phyloP scores from a whole-genome alignment of 2,113 vertebrate species.

The Muntiacus reevesi region DNA sequence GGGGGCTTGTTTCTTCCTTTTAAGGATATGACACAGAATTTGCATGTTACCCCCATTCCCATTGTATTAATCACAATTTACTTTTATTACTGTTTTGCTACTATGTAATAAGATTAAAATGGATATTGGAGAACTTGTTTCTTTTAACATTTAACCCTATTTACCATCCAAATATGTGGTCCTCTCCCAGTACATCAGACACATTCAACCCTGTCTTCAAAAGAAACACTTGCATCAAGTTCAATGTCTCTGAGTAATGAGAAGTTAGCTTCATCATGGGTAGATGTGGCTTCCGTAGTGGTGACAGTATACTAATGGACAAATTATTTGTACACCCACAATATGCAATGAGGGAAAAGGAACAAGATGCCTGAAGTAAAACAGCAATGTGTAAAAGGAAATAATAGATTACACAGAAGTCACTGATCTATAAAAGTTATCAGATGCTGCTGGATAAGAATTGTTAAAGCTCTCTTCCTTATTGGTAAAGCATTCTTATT shows the following conservation, averaged over 20 bases:
- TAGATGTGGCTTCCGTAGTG: not conserved
- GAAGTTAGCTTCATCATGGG: not conserved
- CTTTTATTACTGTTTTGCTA: not conserved
- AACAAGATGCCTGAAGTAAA: not conserved
- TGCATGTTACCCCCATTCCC: not conserved
- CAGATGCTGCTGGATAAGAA: not conserved
- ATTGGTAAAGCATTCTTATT: not conserved
- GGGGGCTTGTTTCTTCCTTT: not conserved
- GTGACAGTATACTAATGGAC: not conserved
- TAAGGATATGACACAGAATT: not conserved
- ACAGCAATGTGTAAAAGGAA: not conserved
- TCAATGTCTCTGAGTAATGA: not conserved
- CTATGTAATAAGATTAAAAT: not conserved
- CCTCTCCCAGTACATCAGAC: not conserved
- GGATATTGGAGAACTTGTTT: not conserved
- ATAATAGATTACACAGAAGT: not conserved
- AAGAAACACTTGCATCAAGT: not conserved
- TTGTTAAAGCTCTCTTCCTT: not conserved
- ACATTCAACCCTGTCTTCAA: not conserved
- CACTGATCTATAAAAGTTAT: not conserved
- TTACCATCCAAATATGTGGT: not conserved
- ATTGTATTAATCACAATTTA: not conserved
- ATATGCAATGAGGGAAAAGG: not conserved
- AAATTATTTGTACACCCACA: not conserved
- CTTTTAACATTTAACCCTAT: not conserved